phyloP scores from a whole-genome alignment of 2,113 vertebrate species.

The Tragelaphus strepsiceros region DNA sequence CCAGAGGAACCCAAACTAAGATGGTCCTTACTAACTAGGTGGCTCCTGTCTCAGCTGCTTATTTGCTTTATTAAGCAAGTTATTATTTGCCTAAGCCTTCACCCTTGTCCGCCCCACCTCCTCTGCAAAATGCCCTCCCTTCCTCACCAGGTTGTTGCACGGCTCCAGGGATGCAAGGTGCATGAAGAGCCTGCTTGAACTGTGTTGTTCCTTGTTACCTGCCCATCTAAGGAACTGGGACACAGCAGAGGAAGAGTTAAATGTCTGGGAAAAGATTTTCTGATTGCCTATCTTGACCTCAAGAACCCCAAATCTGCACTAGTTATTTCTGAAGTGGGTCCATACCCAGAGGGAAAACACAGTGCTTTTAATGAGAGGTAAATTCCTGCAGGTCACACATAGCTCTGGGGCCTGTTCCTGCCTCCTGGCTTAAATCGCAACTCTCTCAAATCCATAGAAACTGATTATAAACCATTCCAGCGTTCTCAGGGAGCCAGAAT shows the following conservation, averaged over 20 bases:
- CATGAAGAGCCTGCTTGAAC: background rate
- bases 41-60: background rate
- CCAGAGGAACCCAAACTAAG: background rate
- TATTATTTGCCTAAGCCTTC: background rate
- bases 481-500: background rate
- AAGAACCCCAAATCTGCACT: background rate
- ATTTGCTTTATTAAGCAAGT: background rate
- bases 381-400: slow-evolving; percentile 16
- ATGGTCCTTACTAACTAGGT: background rate
- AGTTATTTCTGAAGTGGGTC: background rate
- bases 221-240: background rate
- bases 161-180: background rate
- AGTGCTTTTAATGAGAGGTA: slow-evolving; percentile 28
- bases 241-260: background rate
- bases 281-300: background rate
- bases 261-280: background rate
- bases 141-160: background rate
- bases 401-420: background rate
- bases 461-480: background rate
- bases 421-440: background rate
- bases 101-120: fast-evolving
- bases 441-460: background rate
- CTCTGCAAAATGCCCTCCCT: background rate
- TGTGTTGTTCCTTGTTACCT: background rate
- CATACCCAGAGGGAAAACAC: background rate